phyloP scores from a whole-genome alignment of 2,888 invertebrate species.

The Idaea dimidiata region DNA sequence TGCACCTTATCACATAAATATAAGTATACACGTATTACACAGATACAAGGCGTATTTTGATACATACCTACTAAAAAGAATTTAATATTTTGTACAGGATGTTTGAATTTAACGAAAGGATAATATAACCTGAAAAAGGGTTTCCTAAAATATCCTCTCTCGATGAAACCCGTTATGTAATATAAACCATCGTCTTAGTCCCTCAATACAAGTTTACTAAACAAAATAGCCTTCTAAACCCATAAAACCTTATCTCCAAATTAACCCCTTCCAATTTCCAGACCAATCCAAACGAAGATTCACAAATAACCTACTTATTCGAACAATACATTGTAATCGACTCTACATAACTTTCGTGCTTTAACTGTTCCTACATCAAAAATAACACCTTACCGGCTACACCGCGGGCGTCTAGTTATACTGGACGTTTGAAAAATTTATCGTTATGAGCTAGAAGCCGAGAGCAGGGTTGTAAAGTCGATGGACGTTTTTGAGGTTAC shows the following conservation, averaged over 20 bases:
- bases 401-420: slow-evolving; percentile 43
- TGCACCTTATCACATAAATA: too few species aligned
- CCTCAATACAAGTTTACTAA: not conserved
- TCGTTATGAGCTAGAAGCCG: slow-evolving; percentile 29
- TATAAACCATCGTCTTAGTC: not conserved
- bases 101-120: too few species aligned
- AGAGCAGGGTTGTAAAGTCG: not conserved
- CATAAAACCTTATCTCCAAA: not conserved
- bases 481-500: not conserved
- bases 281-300: not conserved
- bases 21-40: too few species aligned
- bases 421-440: slow-evolving; percentile 40
- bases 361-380: slow-evolving; percentile 44
- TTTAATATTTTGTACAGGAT: too few species aligned
- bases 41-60: too few species aligned
- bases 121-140: too few species aligned
- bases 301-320: slow-evolving; percentile 4
- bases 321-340: slow-evolving; percentile 8
- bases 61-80: too few species aligned
- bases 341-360: slow-evolving; percentile 24
- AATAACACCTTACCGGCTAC: slow-evolving; percentile 48
- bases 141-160: too few species aligned
- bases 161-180: not conserved
- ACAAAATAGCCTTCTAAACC: not conserved
- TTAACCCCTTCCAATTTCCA: not conserved